phyloP scores from a whole-genome alignment of 1,140 invertebrate species.

The Drosophila orosa region DNA sequence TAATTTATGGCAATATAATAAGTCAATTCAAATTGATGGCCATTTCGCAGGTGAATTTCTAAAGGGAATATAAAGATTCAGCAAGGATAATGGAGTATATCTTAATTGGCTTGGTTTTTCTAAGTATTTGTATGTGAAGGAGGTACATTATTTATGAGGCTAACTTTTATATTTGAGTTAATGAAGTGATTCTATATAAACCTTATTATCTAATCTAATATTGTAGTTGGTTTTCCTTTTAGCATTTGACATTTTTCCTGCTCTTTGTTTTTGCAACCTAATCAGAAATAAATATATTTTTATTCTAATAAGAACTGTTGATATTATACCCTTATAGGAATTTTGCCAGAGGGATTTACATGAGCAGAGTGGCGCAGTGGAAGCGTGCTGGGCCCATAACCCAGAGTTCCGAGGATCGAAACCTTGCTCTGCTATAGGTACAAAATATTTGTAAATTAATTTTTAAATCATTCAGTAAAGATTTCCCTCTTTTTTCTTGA shows the following conservation, averaged over 20 bases:
- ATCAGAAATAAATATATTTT: background rate
- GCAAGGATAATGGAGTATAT: background rate
- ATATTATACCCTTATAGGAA: background rate
- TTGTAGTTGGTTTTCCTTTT: background rate
- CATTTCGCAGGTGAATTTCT: conserved; percentile 1
- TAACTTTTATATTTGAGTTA: background rate
- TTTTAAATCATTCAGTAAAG: background rate
- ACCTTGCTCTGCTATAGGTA: conserved; percentile 93
- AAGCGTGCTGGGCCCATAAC: conserved; percentile 99
- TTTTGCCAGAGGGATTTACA: background rate
- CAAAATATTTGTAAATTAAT: background rate
- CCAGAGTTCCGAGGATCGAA: conserved; percentile 98
- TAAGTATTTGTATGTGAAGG: background rate
- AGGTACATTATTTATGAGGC: background rate
- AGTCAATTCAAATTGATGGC: conserved; percentile 28
- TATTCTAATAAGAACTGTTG: background rate
- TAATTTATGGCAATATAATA: conserved; percentile 32
- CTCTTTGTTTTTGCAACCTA: background rate
- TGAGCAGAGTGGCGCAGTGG: conserved; percentile 98
- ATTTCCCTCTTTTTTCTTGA: background rate
- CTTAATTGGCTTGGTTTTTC: background rate
- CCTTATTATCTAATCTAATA: background rate
- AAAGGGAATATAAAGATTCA: background rate
- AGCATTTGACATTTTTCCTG: background rate
- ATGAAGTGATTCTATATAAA: background rate